Evolutionary conservation across 1,140 invertebrate species (phyloP).

Genomic region (Nasonia giraulti): DNA sequence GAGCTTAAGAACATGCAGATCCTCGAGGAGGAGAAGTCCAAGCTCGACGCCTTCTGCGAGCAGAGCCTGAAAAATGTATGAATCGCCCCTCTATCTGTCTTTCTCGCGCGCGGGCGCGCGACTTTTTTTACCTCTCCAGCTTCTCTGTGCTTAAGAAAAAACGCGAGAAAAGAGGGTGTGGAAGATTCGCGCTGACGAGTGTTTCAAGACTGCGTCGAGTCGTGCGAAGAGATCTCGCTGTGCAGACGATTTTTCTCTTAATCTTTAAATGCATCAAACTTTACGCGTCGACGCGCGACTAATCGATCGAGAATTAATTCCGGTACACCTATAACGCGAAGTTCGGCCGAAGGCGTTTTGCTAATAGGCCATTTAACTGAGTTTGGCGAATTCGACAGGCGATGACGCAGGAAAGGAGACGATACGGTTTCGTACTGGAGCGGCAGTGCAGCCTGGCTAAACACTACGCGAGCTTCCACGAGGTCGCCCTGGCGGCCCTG

Average conservation of each 20-base stretch:
- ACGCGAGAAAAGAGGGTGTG: neutral
- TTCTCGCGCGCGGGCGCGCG: neutral
- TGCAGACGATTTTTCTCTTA: too few relatives aligned
- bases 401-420: slow-evolving; percentile 92
- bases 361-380: neutral
- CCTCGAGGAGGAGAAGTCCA: slow-evolving; percentile 91
- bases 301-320: too few relatives aligned
- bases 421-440: slow-evolving; percentile 95
- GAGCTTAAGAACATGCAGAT: slow-evolving; percentile 94
- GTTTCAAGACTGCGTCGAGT: neutral
- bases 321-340: too few relatives aligned
- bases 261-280: too few relatives aligned
- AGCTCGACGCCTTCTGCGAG: slow-evolving; percentile 91
- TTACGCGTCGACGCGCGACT: too few relatives aligned
- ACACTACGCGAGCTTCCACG: slow-evolving; percentile 92
- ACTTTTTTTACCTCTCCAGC: neutral
- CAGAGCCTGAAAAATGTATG: slow-evolving; percentile 93
- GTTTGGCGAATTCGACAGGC: slow-evolving; percentile 77
- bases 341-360: too few relatives aligned
- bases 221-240: neutral
- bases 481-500: slow-evolving; percentile 83
- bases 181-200: neutral
- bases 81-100: neutral
- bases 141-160: neutral
- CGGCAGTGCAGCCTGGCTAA: slow-evolving; percentile 93